A percentile compares a stretch with the other conserved stretches of the same genome.
These are phyloP conservation scores for Clostera curtula DNA, from an alignment of 2,888 invertebrate species.

Conservation along the genomic window DNA sequence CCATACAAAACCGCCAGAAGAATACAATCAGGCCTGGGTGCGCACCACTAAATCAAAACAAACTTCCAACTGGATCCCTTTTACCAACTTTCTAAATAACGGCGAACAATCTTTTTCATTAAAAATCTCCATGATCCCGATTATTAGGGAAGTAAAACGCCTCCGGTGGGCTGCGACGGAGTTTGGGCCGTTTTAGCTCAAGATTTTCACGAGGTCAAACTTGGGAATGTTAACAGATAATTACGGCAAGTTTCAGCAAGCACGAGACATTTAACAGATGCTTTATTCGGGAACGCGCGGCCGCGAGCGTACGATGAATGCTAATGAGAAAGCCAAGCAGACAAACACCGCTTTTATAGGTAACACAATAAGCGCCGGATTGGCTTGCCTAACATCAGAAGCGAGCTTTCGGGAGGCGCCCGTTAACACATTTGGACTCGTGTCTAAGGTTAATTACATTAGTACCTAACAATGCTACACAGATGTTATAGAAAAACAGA, in stretches of 20 bases:
- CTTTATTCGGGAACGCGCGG: conserved; percentile 68
- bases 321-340: conserved; percentile 52
- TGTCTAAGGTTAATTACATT: conserved; percentile 73
- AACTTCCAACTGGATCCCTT: conserved; percentile 65
- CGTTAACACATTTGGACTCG: conserved; percentile 71
- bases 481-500: conserved; percentile 50
- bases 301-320: conserved; percentile 71
- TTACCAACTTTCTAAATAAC: conserved; percentile 71
- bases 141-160: conserved; percentile 71
- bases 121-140: conserved; percentile 70
- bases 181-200: conserved; percentile 49
- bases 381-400: conserved; percentile 25
- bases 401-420: conserved; percentile 50
- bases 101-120: conserved; percentile 73
- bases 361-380: conserved; percentile 35
- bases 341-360: conserved; percentile 42
- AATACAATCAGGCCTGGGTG: conserved; percentile 55
- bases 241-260: conserved; percentile 71
- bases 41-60: conserved; percentile 70
- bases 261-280: conserved; percentile 75
- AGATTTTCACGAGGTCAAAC: conserved; percentile 72
- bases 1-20: conserved; percentile 61
- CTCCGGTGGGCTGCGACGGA: conserved; percentile 53
- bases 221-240: conserved; percentile 75
- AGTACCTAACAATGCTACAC: conserved; percentile 56